Evolutionary conservation across 2,888 invertebrate species (phyloP).

Genomic region (Seladonia tumulorum): DNA sequence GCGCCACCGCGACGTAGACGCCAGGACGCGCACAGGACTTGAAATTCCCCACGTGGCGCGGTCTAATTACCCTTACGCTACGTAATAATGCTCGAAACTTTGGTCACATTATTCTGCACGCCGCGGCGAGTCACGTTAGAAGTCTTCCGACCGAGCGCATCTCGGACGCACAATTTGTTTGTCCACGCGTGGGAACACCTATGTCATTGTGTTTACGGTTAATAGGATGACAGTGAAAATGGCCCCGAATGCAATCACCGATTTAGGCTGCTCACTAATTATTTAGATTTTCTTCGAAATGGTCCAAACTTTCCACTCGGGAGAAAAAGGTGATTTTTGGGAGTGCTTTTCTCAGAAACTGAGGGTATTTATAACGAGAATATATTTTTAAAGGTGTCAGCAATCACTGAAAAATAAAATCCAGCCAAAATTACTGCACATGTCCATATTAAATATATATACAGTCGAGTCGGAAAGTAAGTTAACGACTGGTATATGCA

Average conservation of each 20-base stretch:
- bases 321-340: too few relatives aligned
- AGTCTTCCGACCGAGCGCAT: constrained; percentile 30
- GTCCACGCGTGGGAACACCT: constrained; percentile 24
- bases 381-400: too few relatives aligned
- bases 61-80: constrained; percentile 57
- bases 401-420: too few relatives aligned
- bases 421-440: too few relatives aligned
- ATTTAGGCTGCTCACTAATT: background rate
- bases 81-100: constrained; percentile 55
- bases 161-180: constrained; percentile 40
- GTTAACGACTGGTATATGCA: too few relatives aligned
- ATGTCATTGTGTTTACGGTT: constrained; percentile 1
- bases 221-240: constrained; percentile 11
- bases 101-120: constrained; percentile 42
- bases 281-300: background rate
- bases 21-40: constrained; percentile 19
- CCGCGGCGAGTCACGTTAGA: constrained; percentile 19
- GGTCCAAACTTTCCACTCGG: background rate
- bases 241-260: background rate
- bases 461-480: too few relatives aligned
- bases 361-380: too few relatives aligned
- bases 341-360: too few relatives aligned
- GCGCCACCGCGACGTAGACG: background rate
- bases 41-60: constrained; percentile 43
- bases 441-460: too few relatives aligned